phyloP scores from a whole-genome alignment of 2,888 invertebrate species.

The Diloba caeruleocephala region DNA sequence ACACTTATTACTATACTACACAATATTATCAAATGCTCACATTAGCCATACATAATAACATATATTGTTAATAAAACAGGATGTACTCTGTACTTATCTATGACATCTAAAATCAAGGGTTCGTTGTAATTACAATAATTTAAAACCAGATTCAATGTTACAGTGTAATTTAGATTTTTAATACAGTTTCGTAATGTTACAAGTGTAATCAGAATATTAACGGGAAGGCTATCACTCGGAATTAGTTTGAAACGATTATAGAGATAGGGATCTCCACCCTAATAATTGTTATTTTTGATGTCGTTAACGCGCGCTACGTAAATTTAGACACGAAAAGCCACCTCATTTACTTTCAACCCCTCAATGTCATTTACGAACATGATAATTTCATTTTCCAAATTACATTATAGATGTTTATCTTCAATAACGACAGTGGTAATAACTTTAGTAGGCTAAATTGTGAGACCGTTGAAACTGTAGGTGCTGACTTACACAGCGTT shows the following conservation, averaged over 20 bases:
- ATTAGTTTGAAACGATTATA: constrained; percentile 79
- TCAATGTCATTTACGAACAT: constrained; percentile 71
- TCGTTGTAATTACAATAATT: constrained; percentile 47
- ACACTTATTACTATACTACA: background rate
- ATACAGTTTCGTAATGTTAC: constrained; percentile 61
- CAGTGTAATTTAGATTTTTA: constrained; percentile 51
- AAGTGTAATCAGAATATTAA: constrained; percentile 72
- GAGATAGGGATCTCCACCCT: constrained; percentile 72
- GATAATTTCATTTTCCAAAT: constrained; percentile 80
- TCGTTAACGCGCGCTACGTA: constrained; percentile 73
- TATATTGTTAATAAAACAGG: constrained; percentile 50
- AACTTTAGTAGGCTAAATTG: constrained; percentile 60
- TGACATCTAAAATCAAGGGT: constrained; percentile 55
- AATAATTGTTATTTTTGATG: constrained; percentile 76
- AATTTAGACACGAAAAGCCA: constrained; percentile 71
- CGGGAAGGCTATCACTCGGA: constrained; percentile 63
- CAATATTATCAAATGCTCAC: constrained; percentile 34
- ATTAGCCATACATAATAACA: constrained; percentile 39
- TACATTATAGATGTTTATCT: constrained; percentile 73
- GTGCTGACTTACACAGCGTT: constrained; percentile 54
- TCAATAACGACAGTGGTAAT: constrained; percentile 59
- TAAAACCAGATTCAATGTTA: constrained; percentile 40
- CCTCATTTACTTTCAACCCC: constrained; percentile 70
- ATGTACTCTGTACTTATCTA: constrained; percentile 53
- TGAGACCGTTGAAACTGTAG: constrained; percentile 65